phyloP scores from a whole-genome alignment of 1,140 invertebrate genomes.

The Bombus superbus region DNA sequence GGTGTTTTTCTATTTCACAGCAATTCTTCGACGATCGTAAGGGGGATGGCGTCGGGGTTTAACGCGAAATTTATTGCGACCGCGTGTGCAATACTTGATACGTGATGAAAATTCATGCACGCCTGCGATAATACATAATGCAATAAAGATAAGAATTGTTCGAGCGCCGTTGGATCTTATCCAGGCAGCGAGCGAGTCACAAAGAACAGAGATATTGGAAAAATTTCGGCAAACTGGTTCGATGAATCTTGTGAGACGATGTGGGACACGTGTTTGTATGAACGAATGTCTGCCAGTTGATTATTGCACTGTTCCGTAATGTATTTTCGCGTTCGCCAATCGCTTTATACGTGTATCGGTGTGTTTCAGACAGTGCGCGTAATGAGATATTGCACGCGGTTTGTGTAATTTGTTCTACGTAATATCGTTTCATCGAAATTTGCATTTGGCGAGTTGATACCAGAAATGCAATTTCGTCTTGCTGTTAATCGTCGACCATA shows the following conservation, averaged over 20 bases:
- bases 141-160: not conserved
- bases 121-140: slow-evolving; percentile 8
- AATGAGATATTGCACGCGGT: too few species aligned
- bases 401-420: too few species aligned
- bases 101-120: slow-evolving; percentile 21
- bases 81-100: slow-evolving; percentile 4
- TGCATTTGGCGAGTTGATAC: too few species aligned
- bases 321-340: too few species aligned
- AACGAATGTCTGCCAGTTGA: too few species aligned
- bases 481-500: too few species aligned
- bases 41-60: not conserved
- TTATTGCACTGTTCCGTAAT: too few species aligned
- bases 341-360: too few species aligned
- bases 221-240: not conserved
- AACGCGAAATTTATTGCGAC: slow-evolving; percentile 21
- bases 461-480: too few species aligned
- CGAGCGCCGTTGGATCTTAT: not conserved
- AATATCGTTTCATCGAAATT: too few species aligned
- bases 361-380: too few species aligned
- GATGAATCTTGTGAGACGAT: not conserved
- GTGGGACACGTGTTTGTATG: not conserved
- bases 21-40: not conserved
- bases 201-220: not conserved
- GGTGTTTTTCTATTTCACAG: slow-evolving; percentile 16
- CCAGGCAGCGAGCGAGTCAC: not conserved